These are phyloP conservation scores for Pagetopsis macropterus DNA, from an alignment of 2,797 vertebrate species.

Conservation along the genomic window DNA sequence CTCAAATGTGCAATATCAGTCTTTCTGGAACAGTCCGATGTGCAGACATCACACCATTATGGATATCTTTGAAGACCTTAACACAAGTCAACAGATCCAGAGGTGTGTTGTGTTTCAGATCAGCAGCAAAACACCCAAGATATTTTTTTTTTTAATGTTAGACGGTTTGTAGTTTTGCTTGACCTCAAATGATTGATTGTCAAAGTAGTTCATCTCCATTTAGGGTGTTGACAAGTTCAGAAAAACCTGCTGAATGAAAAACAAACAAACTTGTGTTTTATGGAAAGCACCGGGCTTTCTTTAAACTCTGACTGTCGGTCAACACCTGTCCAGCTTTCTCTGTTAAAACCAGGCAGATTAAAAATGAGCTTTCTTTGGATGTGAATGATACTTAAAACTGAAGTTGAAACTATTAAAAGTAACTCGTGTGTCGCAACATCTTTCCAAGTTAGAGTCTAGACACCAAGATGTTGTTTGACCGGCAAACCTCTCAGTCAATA, in stretches of 20 bases:
- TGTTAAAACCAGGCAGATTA: background rate
- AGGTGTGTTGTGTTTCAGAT: background rate
- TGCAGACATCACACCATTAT: too few relatives aligned
- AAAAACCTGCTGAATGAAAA: background rate
- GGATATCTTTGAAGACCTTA: fast-evolving
- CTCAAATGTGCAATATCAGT: too few relatives aligned
- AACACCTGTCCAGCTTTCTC: background rate
- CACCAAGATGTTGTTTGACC: background rate
- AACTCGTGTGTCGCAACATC: background rate
- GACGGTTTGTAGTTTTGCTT: background rate
- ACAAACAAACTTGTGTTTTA: background rate
- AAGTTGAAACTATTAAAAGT: background rate
- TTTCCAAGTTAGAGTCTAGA: background rate
- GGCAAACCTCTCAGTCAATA: background rate
- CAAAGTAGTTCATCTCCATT: background rate
- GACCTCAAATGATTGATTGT: background rate
- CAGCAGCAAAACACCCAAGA: background rate
- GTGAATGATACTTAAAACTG: background rate
- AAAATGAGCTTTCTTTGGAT: background rate
- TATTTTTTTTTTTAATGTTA: background rate
- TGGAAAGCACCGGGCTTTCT: background rate
- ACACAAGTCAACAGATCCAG: too few relatives aligned
- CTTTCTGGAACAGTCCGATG: too few relatives aligned
- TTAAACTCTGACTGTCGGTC: background rate
- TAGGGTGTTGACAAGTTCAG: background rate